phyloP scores from a whole-genome alignment of 2,797 vertebrate species.

The Paratrypauchen microcephalus region DNA sequence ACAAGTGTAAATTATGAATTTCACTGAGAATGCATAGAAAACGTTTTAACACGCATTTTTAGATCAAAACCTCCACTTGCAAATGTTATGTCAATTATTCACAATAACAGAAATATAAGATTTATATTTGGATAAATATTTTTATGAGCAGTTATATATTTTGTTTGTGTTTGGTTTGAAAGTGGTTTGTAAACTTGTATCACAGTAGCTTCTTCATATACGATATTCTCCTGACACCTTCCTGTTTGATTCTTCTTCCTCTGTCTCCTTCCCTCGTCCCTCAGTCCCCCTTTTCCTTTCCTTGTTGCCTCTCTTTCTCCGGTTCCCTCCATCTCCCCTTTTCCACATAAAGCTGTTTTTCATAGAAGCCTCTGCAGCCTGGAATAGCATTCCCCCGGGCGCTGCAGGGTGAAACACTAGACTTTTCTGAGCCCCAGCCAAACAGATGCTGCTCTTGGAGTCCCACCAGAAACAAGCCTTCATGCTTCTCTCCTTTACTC shows the following conservation, averaged over 20 bases:
- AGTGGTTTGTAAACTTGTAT: background rate
- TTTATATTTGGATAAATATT: background rate
- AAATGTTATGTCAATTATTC: background rate
- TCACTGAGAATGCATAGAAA: background rate
- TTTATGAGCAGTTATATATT: background rate
- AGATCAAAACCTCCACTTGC: background rate
- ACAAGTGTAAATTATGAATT: slow-evolving; percentile 44
- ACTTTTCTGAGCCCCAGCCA: slow-evolving; percentile 80
- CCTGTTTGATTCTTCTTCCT: slow-evolving; percentile 20
- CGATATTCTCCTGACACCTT: slow-evolving; percentile 10
- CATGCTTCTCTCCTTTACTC: slow-evolving; percentile 66
- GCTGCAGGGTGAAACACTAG: slow-evolving; percentile 81
- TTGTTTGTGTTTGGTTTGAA: background rate
- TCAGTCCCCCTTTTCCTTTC: slow-evolving; percentile 64
- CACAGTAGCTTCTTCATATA: slow-evolving; percentile 22
- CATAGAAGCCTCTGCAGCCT: slow-evolving; percentile 81
- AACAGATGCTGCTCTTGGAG: slow-evolving; percentile 82
- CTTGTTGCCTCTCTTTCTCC: slow-evolving; percentile 67
- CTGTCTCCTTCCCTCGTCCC: slow-evolving; percentile 33
- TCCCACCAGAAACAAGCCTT: slow-evolving; percentile 79
- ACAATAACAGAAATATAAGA: no score
- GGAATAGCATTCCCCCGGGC: slow-evolving; percentile 82
- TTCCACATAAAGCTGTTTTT: slow-evolving; percentile 87
- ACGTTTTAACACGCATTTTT: background rate
- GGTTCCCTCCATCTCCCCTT: slow-evolving; percentile 74